Evolutionary conservation across 1,140 invertebrate species (phyloP).

Genomic region (Eriosoma lanigerum): DNA sequence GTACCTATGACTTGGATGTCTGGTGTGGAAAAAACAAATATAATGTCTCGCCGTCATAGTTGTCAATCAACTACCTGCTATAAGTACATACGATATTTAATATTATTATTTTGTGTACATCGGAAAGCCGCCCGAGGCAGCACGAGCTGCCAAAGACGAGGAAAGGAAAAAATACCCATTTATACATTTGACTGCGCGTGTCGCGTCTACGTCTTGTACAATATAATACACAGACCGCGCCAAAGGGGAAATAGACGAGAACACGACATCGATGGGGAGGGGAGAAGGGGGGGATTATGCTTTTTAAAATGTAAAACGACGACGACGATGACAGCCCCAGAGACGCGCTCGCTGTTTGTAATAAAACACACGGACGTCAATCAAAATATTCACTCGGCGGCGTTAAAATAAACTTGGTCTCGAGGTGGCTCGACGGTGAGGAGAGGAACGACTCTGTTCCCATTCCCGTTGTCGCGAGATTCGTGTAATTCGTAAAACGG

Average conservation of each 20-base stretch:
- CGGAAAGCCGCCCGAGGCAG: background rate
- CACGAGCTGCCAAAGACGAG: background rate
- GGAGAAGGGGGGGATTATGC: background rate
- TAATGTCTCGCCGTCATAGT: background rate
- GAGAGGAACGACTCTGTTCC: too few species aligned
- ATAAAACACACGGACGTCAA: constrained; percentile 46
- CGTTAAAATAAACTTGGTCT: constrained; percentile 5
- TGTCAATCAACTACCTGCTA: constrained; percentile 45
- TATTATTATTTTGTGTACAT: background rate
- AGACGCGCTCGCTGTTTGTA: background rate
- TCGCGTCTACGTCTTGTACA: background rate
- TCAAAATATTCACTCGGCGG: constrained; percentile 7
- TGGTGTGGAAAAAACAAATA: too few species aligned
- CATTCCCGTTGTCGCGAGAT: too few species aligned
- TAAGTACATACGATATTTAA: background rate
- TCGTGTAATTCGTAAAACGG: too few species aligned
- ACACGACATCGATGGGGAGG: background rate
- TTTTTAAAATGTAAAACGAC: constrained; percentile 24
- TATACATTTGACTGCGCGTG: background rate
- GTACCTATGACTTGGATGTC: too few species aligned
- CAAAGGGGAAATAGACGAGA: too few species aligned
- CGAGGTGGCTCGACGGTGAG: background rate
- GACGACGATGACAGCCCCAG: background rate
- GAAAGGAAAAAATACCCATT: too few species aligned
- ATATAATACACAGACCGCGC: too few species aligned